Conservation (phyloP, 2,797 vertebrate genomes). For the Enteromius paludinosus region DNA sequence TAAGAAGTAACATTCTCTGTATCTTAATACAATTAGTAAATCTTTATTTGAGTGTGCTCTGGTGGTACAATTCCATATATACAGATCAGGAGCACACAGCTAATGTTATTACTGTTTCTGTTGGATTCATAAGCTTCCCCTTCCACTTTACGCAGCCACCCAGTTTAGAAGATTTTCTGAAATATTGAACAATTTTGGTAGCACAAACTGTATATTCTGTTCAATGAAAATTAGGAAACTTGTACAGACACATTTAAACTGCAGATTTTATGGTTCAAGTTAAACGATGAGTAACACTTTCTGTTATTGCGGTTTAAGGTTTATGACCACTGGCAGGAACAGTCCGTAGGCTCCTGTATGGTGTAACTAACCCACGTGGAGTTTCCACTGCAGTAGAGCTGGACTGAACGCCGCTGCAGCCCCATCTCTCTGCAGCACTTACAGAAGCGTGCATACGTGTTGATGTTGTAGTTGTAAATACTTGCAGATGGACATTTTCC, state of each 20-base stretch:
- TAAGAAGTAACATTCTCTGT: slow-evolving; percentile 46
- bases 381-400: slow-evolving; percentile 92
- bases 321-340: slow-evolving; percentile 97
- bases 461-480: slow-evolving; percentile 99
- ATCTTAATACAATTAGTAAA: slow-evolving; percentile 36
- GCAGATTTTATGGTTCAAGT: slow-evolving; percentile 39
- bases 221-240: not conserved
- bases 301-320: slow-evolving; percentile 18
- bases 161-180: slow-evolving; percentile 16
- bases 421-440: slow-evolving; percentile 97
- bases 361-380: slow-evolving; percentile 94
- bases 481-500: slow-evolving; percentile 97
- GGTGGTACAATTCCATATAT: slow-evolving; percentile 56
- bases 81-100: slow-evolving; percentile 55
- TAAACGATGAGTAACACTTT: slow-evolving; percentile 53
- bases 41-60: not conserved
- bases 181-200: slow-evolving; percentile 2
- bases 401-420: slow-evolving; percentile 89
- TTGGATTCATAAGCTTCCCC: slow-evolving; percentile 13
- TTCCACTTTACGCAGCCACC: not conserved
- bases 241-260: slow-evolving; percentile 12
- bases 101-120: slow-evolving; percentile 13
- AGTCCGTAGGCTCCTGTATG: slow-evolving; percentile 96
- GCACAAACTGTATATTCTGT: not conserved
- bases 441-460: slow-evolving; percentile 95